Evolutionary conservation across 2,113 vertebrate genomes (phyloP).

Genomic region (Callochromis pleurospilus): DNA sequence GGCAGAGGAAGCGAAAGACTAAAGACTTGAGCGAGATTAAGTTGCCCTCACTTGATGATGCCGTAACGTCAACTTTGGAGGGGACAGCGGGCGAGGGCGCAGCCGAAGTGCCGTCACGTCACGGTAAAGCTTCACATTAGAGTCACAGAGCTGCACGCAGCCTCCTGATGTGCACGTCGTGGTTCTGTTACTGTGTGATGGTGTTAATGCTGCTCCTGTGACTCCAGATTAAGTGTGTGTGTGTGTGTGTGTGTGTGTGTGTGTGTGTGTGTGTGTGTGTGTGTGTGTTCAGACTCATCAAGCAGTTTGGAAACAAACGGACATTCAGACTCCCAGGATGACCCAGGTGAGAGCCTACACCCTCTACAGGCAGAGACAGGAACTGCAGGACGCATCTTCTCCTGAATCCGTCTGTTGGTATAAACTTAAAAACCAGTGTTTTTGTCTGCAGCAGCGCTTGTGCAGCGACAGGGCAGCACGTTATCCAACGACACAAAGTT

Average conservation of each 20-base stretch:
- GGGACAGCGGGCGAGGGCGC: not conserved
- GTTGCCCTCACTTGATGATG: constrained; percentile 20
- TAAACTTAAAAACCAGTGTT: not conserved
- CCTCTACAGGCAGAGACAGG: not conserved
- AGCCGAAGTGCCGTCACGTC: not conserved
- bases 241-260: not conserved
- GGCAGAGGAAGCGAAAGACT: constrained; percentile 74
- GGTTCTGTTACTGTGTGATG: not conserved
- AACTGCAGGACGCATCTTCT: not conserved
- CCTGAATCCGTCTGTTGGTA: accelerated
- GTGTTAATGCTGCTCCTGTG: not conserved
- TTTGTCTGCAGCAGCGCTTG: not conserved
- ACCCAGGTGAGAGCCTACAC: constrained; percentile 43
- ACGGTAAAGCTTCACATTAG: not conserved
- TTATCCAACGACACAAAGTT: constrained; percentile 73
- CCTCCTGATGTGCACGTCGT: not conserved
- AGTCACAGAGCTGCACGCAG: not conserved
- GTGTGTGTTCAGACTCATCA: not conserved
- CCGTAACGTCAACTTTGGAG: not conserved
- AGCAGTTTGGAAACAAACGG: not conserved
- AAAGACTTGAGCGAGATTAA: constrained; percentile 39
- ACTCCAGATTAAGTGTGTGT: not conserved
- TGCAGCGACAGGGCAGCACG: constrained; percentile 62
- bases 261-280: not conserved
- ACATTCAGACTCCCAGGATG: constrained; percentile 26